Evolutionary conservation across 1,140 invertebrate species (phyloP).

Genomic region (Atta colombica): DNA sequence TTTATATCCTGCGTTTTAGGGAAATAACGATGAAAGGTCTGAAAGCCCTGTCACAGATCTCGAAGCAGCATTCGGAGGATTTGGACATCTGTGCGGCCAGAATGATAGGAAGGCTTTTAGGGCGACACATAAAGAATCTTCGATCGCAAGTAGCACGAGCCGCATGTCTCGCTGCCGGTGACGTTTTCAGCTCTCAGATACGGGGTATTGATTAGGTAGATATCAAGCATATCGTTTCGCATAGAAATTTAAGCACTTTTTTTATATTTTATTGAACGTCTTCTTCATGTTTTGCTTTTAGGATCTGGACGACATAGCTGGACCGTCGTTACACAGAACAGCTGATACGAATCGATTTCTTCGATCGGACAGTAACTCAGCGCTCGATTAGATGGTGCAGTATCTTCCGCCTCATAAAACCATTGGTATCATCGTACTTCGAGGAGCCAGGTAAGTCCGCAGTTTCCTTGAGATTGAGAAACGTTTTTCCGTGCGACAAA

Average conservation of each 20-base stretch:
- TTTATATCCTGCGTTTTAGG: conserved; percentile 85
- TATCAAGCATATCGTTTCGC: not conserved
- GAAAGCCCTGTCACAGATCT: conserved; percentile 90
- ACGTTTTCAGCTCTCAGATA: conserved; percentile 91
- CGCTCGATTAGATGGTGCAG: conserved; percentile 93
- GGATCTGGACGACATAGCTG: conserved; percentile 95
- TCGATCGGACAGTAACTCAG: conserved; percentile 93
- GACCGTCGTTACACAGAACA: conserved; percentile 93
- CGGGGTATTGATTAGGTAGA: conserved; percentile 91
- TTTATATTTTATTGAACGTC: not conserved
- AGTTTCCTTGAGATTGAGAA: not conserved
- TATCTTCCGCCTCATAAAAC: conserved; percentile 88
- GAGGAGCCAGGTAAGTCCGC: conserved; percentile 88
- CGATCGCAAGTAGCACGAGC: conserved; percentile 96
- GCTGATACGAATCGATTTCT: conserved; percentile 98
- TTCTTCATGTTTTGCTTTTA: conserved; percentile 75
- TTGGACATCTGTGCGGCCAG: conserved; percentile 87
- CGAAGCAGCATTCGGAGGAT: conserved; percentile 90
- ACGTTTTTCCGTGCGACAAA: not conserved
- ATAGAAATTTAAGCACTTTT: not conserved
- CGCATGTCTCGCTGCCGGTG: conserved; percentile 92
- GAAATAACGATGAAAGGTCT: conserved; percentile 94
- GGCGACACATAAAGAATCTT: conserved; percentile 94
- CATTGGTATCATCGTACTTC: conserved; percentile 88
- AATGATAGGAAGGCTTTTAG: conserved; percentile 90